phyloP scores from a whole-genome alignment of 2,797 vertebrate species.

The Strix occidentalis region DNA sequence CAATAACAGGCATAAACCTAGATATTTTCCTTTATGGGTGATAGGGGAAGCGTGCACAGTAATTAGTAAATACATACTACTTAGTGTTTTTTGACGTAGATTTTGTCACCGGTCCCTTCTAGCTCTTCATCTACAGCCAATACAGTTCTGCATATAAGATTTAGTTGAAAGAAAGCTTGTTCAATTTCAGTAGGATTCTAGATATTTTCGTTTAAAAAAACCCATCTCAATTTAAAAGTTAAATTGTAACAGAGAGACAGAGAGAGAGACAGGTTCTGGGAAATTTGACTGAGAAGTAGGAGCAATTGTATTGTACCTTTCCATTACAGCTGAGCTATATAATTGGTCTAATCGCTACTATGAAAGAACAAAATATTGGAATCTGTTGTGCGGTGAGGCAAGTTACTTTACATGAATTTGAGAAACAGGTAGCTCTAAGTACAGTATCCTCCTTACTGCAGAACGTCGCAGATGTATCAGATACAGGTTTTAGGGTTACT shows the following conservation, averaged over 20 bases:
- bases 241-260: conserved; percentile 50
- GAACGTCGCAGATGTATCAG: neutral
- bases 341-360: conserved; percentile 34
- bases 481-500: neutral
- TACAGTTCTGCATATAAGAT: neutral
- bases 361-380: conserved; percentile 43
- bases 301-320: conserved; percentile 59
- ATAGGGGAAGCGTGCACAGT: neutral
- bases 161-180: conserved; percentile 18
- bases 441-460: neutral
- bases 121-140: neutral
- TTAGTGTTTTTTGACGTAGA: neutral
- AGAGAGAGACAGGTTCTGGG: conserved; percentile 22
- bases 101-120: neutral
- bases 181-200: conserved; percentile 30
- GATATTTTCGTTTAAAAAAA: conserved; percentile 31
- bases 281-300: conserved; percentile 56
- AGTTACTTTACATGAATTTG: conserved; percentile 14
- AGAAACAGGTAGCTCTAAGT: neutral
- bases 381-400: neutral
- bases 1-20: neutral
- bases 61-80: neutral
- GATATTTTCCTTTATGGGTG: neutral
- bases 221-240: conserved; percentile 42
- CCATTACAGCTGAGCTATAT: conserved; percentile 44